Percentiles rank a stretch among this genome's conserved stretches.
Conservation (phyloP, 1,140 invertebrate species). For the Pogonus chalceus region DNA sequence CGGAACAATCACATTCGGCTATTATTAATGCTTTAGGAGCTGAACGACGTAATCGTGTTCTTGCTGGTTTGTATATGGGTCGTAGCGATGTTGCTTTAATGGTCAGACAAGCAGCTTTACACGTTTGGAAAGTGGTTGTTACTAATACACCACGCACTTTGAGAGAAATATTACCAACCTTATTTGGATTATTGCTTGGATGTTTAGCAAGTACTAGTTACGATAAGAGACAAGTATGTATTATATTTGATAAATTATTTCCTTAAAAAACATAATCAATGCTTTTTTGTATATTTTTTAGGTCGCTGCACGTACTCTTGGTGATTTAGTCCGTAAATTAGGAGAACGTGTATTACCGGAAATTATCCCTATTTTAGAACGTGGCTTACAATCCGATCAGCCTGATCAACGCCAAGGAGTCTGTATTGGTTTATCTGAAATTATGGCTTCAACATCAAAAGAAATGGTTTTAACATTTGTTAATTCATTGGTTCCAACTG, state of each 20-base stretch:
- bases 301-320: constrained; percentile 90
- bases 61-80: constrained; percentile 96
- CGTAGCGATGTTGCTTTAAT: constrained; percentile 92
- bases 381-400: constrained; percentile 80
- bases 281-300: constrained; percentile 24
- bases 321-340: constrained; percentile 93
- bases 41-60: constrained; percentile 82
- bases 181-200: constrained; percentile 84
- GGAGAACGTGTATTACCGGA: constrained; percentile 95
- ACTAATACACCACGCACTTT: constrained; percentile 93
- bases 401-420: constrained; percentile 94
- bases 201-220: constrained; percentile 91
- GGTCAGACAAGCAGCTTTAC: constrained; percentile 93
- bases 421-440: constrained; percentile 96
- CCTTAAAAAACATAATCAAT: background rate
- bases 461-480: constrained; percentile 93
- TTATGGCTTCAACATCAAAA: constrained; percentile 90
- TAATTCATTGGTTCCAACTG: constrained; percentile 94
- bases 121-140: constrained; percentile 96
- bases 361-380: constrained; percentile 95
- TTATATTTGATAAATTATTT: background rate
- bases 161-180: constrained; percentile 89
- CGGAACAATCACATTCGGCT: constrained; percentile 87
- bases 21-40: constrained; percentile 81
- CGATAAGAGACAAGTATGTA: constrained; percentile 78